Evolutionary conservation across 1,140 invertebrate genomes (phyloP), one percentile per base, ranked within the genome.

Genomic region (Plectus sambesii): DNA sequence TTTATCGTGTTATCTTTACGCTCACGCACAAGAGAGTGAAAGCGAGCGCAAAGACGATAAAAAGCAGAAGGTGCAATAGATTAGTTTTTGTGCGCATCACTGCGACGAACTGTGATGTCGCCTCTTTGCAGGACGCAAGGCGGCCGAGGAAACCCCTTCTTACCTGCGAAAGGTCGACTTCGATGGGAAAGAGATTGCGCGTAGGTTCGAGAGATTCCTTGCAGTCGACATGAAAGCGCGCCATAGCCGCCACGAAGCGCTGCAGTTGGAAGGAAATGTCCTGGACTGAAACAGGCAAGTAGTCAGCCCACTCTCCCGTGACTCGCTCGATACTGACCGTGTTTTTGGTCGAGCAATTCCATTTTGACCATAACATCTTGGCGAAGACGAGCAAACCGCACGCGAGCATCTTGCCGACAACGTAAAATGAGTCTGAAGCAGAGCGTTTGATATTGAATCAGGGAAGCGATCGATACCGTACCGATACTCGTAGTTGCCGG

Each of bases 401-500:
- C 73, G 50, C 90, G 73, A 0, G 90, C 90, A 57, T 94, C 84
- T 76, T 97, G 90, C 22, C 93, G 79, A 74, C 92, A 97, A 39
- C 92, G 77, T 5, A 98, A 71, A 33, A 97, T 82, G 45, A 59
- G 9, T 49, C 47, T 57, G 48, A 39, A 52, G 41, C 33, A 22
- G 12, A 17, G 2, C 30, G 4, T 37, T 36, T 8, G 2, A 17
- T 8, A 15, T 22, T 6, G 38, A 6, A 0, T 19, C 38, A 12
- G 29, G 12, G 12, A 40, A 25, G 29, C 5, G n/a, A 40, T 40
- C 5, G 6, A 2, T 12, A 29, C 26, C 43, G 56, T 63, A 83
- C 79, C 89, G 81, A 69, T 97, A 98, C 70, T 97, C 92, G 74
- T 97, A 98, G 71, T 98, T 98, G 43, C 92, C 92, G 4, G 93